A percentile compares a stretch with the other conserved stretches of the same genome.
Conservation (phyloP, 2,888 invertebrate genomes). For the Noctua pronuba region DNA sequence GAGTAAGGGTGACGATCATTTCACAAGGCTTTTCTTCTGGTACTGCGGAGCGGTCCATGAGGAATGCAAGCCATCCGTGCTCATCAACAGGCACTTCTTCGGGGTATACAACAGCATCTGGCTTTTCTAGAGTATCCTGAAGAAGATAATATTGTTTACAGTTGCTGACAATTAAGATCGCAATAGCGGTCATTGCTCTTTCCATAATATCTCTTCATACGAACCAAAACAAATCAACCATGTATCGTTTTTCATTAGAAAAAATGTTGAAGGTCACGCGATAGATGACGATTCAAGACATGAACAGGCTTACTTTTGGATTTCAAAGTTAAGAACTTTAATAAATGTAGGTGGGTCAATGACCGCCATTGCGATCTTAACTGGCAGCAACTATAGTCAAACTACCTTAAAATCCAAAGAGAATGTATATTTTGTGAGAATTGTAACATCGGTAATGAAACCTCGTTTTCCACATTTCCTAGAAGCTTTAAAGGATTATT, state of each 20-base stretch:
- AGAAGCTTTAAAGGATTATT: constrained; percentile 9
- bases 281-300: no score
- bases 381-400: no score
- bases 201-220: no score
- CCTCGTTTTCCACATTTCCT: constrained; percentile 1
- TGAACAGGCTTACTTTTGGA: no score
- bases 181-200: no score
- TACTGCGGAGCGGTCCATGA: constrained; percentile 68
- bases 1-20: constrained; percentile 97
- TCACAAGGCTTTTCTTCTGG: constrained; percentile 95
- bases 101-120: constrained; percentile 39
- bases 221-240: no score
- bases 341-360: no score
- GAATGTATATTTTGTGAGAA: not conserved
- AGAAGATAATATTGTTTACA: not conserved
- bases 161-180: no score
- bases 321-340: no score
- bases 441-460: not conserved
- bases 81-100: constrained; percentile 71
- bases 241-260: no score
- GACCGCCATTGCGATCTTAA: no score
- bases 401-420: not conserved
- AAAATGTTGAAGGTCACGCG: no score
- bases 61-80: constrained; percentile 75
- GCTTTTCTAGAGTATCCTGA: constrained; percentile 71